Percentiles rank a stretch among this genome's conserved stretches.
phyloP scores from a whole-genome alignment of 2,888 invertebrate genomes.

The Drosophila dives region DNA sequence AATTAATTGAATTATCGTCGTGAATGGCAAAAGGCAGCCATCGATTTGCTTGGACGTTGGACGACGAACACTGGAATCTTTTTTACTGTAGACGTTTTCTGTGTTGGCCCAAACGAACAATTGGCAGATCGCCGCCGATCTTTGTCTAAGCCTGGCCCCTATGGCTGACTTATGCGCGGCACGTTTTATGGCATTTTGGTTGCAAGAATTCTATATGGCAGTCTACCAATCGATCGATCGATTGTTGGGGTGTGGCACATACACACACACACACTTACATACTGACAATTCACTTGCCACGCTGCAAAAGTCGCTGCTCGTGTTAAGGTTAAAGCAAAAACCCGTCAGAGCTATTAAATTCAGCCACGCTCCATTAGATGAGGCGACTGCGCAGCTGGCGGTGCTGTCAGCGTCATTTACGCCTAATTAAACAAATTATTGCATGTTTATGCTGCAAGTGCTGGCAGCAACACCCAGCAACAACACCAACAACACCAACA shows the following conservation, averaged over 20 bases:
- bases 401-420: constrained; percentile 68
- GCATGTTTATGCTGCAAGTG: constrained; percentile 67
- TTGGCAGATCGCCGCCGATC: constrained; percentile 55
- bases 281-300: constrained; percentile 67
- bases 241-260: constrained; percentile 58
- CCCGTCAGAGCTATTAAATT: constrained; percentile 72
- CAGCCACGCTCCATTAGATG: constrained; percentile 75
- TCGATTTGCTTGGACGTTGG: constrained; percentile 35
- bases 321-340: constrained; percentile 65
- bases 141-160: constrained; percentile 21
- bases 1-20: constrained; percentile 82
- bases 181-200: constrained; percentile 59
- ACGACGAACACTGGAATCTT: constrained; percentile 25
- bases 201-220: constrained; percentile 57
- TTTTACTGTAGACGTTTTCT: constrained; percentile 21
- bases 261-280: background rate
- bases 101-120: constrained; percentile 36
- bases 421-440: constrained; percentile 81
- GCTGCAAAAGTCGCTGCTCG: constrained; percentile 37
- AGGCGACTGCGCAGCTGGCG: constrained; percentile 44
- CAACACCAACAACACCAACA: constrained; percentile 12
- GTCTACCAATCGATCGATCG: constrained; percentile 13
- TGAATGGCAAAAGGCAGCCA: constrained; percentile 68
- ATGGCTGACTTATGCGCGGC: constrained; percentile 49
- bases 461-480: constrained; percentile 17